Evolutionary conservation across 2,797 vertebrate species (phyloP).

Genomic region (Platalea minor): DNA sequence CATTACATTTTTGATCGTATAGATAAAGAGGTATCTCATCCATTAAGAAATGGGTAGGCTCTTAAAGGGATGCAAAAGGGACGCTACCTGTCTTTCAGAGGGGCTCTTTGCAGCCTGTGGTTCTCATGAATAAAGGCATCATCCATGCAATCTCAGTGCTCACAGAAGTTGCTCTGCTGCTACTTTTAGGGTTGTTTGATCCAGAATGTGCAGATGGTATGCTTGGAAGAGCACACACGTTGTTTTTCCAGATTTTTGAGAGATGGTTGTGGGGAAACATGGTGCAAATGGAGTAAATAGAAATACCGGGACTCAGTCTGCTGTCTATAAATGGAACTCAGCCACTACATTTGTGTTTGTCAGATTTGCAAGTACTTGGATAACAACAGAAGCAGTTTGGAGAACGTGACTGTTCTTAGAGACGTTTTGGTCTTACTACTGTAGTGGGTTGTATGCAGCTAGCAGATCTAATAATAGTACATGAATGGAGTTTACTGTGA

Average conservation of each 20-base stretch:
- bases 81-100: neutral
- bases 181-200: neutral
- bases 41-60: neutral
- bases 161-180: neutral
- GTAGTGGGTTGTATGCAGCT: neutral
- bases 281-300: neutral
- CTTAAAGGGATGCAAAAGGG: neutral
- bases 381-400: neutral
- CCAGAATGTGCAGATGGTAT: neutral
- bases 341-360: neutral
- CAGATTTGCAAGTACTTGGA: neutral
- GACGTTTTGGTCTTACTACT: neutral
- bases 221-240: neutral
- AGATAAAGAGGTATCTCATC: neutral
- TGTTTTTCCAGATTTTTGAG: neutral
- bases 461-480: neutral
- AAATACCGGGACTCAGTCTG: neutral
- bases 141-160: neutral
- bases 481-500: neutral
- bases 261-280: neutral
- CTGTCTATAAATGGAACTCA: neutral
- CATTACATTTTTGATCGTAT: neutral
- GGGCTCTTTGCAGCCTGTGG: neutral
- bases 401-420: neutral
- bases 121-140: neutral